Evolutionary conservation across 2,113 vertebrate genomes (phyloP), one percentile per base, ranked within the genome.

Genomic region (Podarcis raffonei): DNA sequence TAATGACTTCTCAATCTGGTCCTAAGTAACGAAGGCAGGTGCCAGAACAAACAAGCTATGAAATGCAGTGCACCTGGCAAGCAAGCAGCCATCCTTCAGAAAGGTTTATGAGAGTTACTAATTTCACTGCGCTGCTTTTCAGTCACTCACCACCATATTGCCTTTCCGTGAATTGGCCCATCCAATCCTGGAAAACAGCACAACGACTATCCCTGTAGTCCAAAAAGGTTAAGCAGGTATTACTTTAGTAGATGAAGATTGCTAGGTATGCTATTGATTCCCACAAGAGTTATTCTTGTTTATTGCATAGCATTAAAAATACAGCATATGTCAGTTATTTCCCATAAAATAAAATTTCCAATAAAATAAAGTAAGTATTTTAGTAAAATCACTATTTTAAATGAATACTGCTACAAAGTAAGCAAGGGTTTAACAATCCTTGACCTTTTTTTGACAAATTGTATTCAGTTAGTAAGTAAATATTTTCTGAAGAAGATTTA

Each of bases 1-100:
- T 22, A 30, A 87, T 85, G 12, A 57, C 66, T 88, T 86, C 79
- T 59, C 32, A 3, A 1, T 23, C 18, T 35, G 85, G 20, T 0
- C 0, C 59, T 75, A 82, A 68, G 39, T 83, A 77, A 88, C 57
- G 72, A 77, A 78, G 35, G 22, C 0, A 5, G 53, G 48, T 90
- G 85, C 75, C 18, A 76, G 86, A 81, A 5, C 37, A 88, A 90
- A 15, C n/a, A 78, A 89, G 35, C n/a, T 35, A 59, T 22, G 80
- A 90, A 87, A 18, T 27, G 48, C 22, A 48, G 37, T 0, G 0
- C 71, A 11, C 35, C 32, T 0, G 3, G 2, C 0, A 0, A 0
- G 0, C 1, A n/a, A 85, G 32, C n/a, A 66, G 0, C 0, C 30
- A 57, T 35, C 37, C 23, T 9, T 20, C 2, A 80, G 82, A 69